Evolutionary conservation across 2,113 vertebrate genomes (phyloP).

Genomic region (Python bivittatus): DNA sequence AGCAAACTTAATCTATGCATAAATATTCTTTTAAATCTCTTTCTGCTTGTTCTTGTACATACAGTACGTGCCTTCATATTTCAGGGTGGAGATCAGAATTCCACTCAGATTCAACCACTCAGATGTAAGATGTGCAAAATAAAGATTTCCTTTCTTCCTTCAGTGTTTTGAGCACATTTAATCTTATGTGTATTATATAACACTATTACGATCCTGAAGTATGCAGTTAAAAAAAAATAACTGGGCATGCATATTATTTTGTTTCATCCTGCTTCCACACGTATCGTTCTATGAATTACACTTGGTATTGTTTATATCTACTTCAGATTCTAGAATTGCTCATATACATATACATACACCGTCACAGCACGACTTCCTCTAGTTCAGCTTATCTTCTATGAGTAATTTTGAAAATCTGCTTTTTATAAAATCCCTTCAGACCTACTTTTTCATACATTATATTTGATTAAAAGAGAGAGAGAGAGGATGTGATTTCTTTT

Average conservation of each 20-base stretch:
- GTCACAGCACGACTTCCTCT: conserved; percentile 21
- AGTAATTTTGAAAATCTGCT: conserved; percentile 22
- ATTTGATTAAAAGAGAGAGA: neutral
- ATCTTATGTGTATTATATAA: conserved; percentile 9
- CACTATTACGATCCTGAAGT: neutral
- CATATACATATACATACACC: neutral
- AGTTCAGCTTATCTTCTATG: neutral
- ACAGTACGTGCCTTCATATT: neutral
- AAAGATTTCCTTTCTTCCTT: neutral
- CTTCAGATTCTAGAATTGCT: conserved; percentile 17
- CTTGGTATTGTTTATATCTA: conserved; percentile 15
- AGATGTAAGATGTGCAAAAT: neutral
- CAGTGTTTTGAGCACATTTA: neutral
- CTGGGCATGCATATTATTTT: neutral
- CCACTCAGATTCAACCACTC: neutral
- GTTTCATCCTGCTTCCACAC: neutral
- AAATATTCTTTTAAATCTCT: conserved; percentile 35
- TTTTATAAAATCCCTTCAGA: conserved; percentile 35
- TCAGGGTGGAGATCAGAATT: neutral
- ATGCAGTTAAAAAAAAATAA: neutral
- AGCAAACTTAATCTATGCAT: conserved; percentile 23
- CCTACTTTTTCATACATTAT: neutral
- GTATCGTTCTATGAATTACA: conserved; percentile 12
- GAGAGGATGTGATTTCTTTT: conserved; percentile 45
- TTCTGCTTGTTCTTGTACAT: conserved; percentile 1